phyloP scores from a whole-genome alignment of 2,888 invertebrate species.

The Endotricha flammealis region DNA sequence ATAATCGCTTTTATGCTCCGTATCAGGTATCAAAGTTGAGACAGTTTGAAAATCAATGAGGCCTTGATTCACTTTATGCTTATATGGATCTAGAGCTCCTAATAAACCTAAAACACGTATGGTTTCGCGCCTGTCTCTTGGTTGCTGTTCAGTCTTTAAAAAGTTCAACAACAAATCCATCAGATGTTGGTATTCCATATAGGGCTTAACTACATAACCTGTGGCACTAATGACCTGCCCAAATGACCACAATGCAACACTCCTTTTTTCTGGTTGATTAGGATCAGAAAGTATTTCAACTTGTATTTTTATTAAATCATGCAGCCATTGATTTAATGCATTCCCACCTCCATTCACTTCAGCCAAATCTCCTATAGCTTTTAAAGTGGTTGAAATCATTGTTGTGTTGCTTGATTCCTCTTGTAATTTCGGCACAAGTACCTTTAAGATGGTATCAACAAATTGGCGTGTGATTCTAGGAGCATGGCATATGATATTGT shows the following conservation, averaged over 20 bases:
- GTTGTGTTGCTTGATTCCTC: conserved; percentile 93
- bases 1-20: conserved; percentile 81
- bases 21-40: conserved; percentile 87
- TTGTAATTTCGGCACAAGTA: conserved; percentile 92
- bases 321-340: conserved; percentile 93
- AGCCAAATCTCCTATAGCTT: conserved; percentile 96
- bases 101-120: conserved; percentile 95
- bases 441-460: conserved; percentile 94
- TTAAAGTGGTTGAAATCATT: conserved; percentile 92
- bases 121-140: conserved; percentile 90
- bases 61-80: conserved; percentile 96
- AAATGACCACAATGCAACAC: conserved; percentile 96
- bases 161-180: conserved; percentile 95
- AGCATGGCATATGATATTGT: conserved; percentile 95
- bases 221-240: conserved; percentile 98
- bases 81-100: conserved; percentile 98
- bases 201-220: conserved; percentile 96
- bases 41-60: conserved; percentile 92
- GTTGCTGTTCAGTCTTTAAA: conserved; percentile 95
- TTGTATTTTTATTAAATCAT: conserved; percentile 91
- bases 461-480: conserved; percentile 96
- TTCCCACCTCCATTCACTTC: conserved; percentile 91
- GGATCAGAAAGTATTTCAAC: conserved; percentile 96
- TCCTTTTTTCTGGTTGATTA: conserved; percentile 94
- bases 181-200: conserved; percentile 93